Evolutionary conservation across 1,140 invertebrate species (phyloP), one percentile per base, ranked within the genome.

Genomic region (Drosophila burlai): DNA sequence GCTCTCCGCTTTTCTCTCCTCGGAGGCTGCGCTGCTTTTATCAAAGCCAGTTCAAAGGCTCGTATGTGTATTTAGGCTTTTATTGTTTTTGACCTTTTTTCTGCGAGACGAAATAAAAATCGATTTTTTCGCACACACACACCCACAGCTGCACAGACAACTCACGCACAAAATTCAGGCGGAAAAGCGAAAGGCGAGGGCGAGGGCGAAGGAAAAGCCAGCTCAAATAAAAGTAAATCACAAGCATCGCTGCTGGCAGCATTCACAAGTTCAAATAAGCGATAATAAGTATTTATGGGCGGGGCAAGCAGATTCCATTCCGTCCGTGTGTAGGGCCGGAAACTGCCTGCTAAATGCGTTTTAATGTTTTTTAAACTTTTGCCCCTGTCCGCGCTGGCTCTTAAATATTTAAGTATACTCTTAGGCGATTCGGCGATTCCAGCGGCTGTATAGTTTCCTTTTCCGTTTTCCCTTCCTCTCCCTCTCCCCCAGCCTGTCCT

Each of bases 231-330:
- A 86, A 86, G 79, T 86, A 87, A 82, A 86, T 86, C 83, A 87
- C 60, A 81, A 67, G 60, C 54, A 68, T 54, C 38, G 64, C 75
- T 64, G 68, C 64, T 52, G 69, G 72, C 75, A 69, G 59, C 85
- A 82, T 80, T 82, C 80, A 60, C 85, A 90, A 90, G 85, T 90
- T 90, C 85, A 85, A 90, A 91, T 90, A 90, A 90, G 86, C 85
- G 85, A 90, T 90, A 90, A 91, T 90, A 90, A 90, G 85, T 90
- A 90, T 90, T 90, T 90, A 90, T 90, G 81, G 83, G 81, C 75
- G 46, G 50, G 60, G 68, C 62, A 58, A 65, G 54, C 61, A 78
- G 49, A 77, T 47, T 66, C 67, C 66, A 40, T 68, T 46, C 57
- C 74, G 38, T 73, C 18, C 34, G 31, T 55, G 46, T 81, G 38